Conservation (phyloP, 1,140 invertebrate species). For the Ladona fulva region DNA sequence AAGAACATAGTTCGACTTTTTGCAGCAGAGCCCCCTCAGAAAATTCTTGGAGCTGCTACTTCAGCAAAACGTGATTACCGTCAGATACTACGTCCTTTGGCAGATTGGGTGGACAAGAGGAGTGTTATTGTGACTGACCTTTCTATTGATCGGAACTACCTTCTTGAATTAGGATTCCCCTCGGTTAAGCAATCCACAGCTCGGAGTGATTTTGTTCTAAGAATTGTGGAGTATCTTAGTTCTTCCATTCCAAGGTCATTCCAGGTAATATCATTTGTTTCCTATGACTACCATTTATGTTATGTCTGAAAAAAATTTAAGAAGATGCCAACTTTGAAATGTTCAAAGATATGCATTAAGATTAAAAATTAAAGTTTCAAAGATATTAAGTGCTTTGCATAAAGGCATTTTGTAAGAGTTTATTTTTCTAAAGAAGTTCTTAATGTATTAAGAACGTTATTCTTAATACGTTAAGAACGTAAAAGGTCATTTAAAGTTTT, state of each 20-base stretch:
- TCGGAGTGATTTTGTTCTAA: constrained; percentile 35
- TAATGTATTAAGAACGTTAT: too few species aligned
- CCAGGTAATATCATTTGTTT: background rate
- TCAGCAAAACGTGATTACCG: background rate
- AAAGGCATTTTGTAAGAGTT: too few species aligned
- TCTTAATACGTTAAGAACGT: too few species aligned
- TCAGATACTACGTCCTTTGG: constrained; percentile 63
- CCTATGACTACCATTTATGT: too few species aligned
- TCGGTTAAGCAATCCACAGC: constrained; percentile 56
- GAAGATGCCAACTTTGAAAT: too few species aligned
- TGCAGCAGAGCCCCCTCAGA: constrained; percentile 64
- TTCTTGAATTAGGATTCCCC: constrained; percentile 66
- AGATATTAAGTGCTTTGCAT: too few species aligned
- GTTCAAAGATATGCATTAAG: too few species aligned
- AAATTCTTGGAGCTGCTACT: constrained; percentile 11
- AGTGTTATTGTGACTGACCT: constrained; percentile 71
- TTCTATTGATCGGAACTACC: constrained; percentile 68
- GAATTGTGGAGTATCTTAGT: constrained; percentile 78
- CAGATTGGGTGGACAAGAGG: constrained; percentile 64
- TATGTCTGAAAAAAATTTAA: too few species aligned
- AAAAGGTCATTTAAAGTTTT: too few species aligned
- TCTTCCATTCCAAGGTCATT: constrained; percentile 61
- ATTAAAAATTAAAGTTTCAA: too few species aligned
- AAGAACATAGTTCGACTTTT: constrained; percentile 64
- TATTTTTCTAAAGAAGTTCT: too few species aligned